Percentiles rank a stretch among this genome's conserved stretches.
These are phyloP conservation scores for Phoxinus phoxinus DNA, from an alignment of 2,113 vertebrate species.

Conservation along the genomic window DNA sequence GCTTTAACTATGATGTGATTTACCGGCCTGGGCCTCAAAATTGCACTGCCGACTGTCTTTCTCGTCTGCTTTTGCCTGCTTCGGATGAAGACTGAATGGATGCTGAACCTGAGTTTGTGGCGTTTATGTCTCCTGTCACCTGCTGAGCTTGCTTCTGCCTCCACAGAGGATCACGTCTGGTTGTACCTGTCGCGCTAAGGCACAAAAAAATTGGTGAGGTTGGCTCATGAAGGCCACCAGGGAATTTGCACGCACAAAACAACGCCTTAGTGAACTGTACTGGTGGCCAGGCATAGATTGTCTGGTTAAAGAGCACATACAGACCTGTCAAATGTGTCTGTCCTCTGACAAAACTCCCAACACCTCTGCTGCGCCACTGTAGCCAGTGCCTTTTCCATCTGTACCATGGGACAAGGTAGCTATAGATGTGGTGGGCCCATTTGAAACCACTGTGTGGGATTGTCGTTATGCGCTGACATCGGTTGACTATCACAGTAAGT, in stretches of 20 bases:
- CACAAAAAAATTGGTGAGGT: no score
- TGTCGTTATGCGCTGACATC: constrained; percentile 20
- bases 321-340: not conserved
- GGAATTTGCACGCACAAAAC: no score
- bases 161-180: no score
- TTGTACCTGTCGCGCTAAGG: no score
- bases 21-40: constrained; percentile 15
- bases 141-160: no score
- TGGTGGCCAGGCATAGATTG: constrained; percentile 16
- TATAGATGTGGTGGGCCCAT: constrained; percentile 38
- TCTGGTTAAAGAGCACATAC: not conserved
- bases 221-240: no score
- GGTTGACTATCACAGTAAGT: not conserved
- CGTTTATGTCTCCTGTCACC: not conserved
- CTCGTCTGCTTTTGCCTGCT: not conserved
- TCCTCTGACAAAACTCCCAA: constrained; percentile 33
- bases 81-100: not conserved
- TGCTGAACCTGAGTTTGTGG: not conserved
- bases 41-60: not conserved
- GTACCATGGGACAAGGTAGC: constrained; percentile 41
- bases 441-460: not conserved
- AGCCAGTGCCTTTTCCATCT: constrained; percentile 6
- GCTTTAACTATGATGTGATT: constrained; percentile 4
- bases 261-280: not conserved
- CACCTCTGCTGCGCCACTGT: not conserved